Evolutionary conservation across 2,113 vertebrate genomes (phyloP).

Genomic region (Pontoporia blainvillei): DNA sequence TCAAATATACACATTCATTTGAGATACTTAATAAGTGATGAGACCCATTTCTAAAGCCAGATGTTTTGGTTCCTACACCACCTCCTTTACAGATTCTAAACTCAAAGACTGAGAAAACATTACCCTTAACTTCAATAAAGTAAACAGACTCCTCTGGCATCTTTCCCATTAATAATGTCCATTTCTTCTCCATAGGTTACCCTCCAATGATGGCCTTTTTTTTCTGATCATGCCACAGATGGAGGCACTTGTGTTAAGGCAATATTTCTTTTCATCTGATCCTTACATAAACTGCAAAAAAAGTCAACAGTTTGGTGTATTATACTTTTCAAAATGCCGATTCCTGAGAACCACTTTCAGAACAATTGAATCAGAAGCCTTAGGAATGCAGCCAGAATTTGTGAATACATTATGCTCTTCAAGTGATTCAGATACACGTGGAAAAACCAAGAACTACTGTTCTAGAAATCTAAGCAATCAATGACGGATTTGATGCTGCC

Average conservation of each 20-base stretch:
- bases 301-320: neutral
- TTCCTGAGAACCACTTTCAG: neutral
- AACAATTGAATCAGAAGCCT: neutral
- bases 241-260: neutral
- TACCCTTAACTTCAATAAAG: neutral
- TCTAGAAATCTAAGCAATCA: neutral
- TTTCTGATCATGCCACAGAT: neutral
- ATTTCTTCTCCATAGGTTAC: neutral
- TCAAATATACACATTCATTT: neutral
- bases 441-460: neutral
- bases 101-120: neutral
- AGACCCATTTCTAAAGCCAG: neutral
- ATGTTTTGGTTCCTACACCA: neutral
- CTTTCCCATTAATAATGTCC: neutral
- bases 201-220: neutral
- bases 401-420: neutral
- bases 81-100: neutral
- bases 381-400: neutral
- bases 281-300: neutral
- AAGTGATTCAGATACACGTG: neutral
- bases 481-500: neutral
- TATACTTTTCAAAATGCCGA: slow-evolving; percentile 19
- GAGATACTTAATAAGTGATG: neutral
- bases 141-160: neutral
- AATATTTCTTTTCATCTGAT: neutral